phyloP scores from a whole-genome alignment of 2,113 vertebrate species.

The Hepsetus odoe region DNA sequence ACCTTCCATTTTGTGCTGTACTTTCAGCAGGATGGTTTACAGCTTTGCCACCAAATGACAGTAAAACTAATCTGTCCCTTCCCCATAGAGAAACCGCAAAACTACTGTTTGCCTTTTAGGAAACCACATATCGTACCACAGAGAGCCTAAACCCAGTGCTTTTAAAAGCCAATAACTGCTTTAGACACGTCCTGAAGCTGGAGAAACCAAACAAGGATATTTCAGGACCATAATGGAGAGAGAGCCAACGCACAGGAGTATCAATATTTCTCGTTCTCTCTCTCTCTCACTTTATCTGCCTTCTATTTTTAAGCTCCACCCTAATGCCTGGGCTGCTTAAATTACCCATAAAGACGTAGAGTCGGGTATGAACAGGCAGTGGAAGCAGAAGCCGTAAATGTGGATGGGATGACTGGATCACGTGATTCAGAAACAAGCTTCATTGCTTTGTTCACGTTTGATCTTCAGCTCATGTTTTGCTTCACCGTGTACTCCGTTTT shows the following conservation, averaged over 20 bases:
- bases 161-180: constrained; percentile 26
- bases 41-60: constrained; percentile 39
- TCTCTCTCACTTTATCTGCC: not conserved
- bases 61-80: constrained; percentile 42
- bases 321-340: constrained; percentile 17
- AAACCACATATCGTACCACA: constrained; percentile 45
- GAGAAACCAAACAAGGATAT: constrained; percentile 10
- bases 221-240: constrained; percentile 19
- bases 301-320: constrained; percentile 16
- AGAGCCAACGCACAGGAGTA: not conserved
- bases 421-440: too few species aligned
- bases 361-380: not conserved
- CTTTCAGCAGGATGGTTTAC: constrained; percentile 51
- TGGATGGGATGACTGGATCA: not conserved
- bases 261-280: not conserved
- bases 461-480: too few species aligned
- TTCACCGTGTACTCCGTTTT: too few species aligned
- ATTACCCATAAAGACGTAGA: not conserved
- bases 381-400: not conserved
- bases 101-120: constrained; percentile 49
- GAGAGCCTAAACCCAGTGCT: constrained; percentile 21
- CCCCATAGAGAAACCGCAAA: constrained; percentile 38
- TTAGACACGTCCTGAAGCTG: not conserved
- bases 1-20: constrained; percentile 29
- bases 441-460: too few species aligned